Percentiles rank a stretch among this genome's conserved stretches.
Conservation (phyloP, 2,797 vertebrate species). For the Hirundo rustica region DNA sequence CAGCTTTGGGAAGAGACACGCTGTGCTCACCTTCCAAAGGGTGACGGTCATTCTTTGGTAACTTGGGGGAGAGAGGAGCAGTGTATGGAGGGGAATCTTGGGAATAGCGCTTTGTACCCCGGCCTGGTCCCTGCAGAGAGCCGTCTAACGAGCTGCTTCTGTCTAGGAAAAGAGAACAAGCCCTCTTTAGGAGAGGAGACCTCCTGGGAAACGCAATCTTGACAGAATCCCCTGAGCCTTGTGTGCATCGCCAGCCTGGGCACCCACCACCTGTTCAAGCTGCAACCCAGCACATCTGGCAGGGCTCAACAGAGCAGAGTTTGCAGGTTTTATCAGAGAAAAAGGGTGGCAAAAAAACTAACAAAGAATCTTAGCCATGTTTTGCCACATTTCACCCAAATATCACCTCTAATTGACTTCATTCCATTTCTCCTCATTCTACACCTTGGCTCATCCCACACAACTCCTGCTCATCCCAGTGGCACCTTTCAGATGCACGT, state of each 20-base stretch:
- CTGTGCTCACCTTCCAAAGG: slow-evolving; percentile 83
- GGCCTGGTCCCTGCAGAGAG: slow-evolving; percentile 78
- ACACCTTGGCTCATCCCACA: not conserved
- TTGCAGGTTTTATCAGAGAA: not conserved
- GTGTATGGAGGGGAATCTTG: slow-evolving; percentile 79
- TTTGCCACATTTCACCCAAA: not conserved
- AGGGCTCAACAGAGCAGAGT: not conserved
- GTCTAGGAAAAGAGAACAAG: slow-evolving; percentile 79
- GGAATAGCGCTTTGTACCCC: slow-evolving; percentile 83
- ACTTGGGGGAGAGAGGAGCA: slow-evolving; percentile 82
- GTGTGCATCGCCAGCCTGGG: accelerated
- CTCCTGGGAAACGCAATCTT: not conserved
- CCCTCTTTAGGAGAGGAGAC: slow-evolving; percentile 47
- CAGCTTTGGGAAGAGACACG: slow-evolving; percentile 38
- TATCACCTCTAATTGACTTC: not conserved
- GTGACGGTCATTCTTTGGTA: slow-evolving; percentile 82
- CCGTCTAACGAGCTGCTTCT: slow-evolving; percentile 82
- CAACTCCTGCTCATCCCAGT: not conserved
- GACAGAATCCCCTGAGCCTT: not conserved
- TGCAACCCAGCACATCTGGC: not conserved
- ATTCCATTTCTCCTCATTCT: not conserved
- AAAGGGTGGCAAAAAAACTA: not conserved
- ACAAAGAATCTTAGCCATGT: not conserved
- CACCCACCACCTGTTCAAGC: not conserved
- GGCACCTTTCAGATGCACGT: accelerated